A percentile compares a stretch with the other conserved stretches of the same genome.
phyloP scores from a whole-genome alignment of 2,797 vertebrate species.

The Phrynocephalus vlangalii region DNA sequence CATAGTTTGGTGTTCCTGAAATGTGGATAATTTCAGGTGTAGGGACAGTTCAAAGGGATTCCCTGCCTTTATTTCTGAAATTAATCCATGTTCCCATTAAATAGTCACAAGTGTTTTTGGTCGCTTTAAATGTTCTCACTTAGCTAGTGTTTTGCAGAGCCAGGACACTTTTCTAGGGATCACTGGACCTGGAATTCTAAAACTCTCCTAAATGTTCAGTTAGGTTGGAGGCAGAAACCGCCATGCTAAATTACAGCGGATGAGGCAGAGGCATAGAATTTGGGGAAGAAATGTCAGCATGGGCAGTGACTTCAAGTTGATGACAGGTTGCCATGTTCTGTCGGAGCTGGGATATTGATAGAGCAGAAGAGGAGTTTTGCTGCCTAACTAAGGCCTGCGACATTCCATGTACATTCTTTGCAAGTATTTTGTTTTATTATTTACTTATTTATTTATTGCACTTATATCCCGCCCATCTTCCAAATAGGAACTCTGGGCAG shows the following conservation, averaged over 20 bases:
- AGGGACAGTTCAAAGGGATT: not conserved
- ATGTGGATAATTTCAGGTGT: not conserved
- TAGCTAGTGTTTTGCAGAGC: not conserved
- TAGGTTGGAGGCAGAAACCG: constrained; percentile 23
- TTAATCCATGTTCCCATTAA: not conserved
- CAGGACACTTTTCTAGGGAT: not conserved
- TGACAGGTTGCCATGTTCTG: not conserved
- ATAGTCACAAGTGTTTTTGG: not conserved
- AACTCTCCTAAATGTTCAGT: not conserved
- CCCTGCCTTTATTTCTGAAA: no score
- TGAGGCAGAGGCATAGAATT: constrained; percentile 17
- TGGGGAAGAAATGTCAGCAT: constrained; percentile 12
- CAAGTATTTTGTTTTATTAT: not conserved
- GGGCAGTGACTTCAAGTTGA: constrained; percentile 29
- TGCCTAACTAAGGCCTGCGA: not conserved
- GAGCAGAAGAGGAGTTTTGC: constrained; percentile 10
- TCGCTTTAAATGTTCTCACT: not conserved
- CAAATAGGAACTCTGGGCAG: no score
- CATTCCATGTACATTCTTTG: not conserved
- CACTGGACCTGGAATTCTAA: not conserved
- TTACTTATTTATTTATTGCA: no score
- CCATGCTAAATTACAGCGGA: constrained; percentile 25
- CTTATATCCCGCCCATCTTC: no score
- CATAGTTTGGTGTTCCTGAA: no score
- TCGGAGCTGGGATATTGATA: constrained; percentile 40